A percentile compares a stretch with the other conserved stretches of the same genome.
These are phyloP conservation scores for Sciurus niger DNA, from an alignment of 2,113 vertebrate genomes.

Conservation along the genomic window DNA sequence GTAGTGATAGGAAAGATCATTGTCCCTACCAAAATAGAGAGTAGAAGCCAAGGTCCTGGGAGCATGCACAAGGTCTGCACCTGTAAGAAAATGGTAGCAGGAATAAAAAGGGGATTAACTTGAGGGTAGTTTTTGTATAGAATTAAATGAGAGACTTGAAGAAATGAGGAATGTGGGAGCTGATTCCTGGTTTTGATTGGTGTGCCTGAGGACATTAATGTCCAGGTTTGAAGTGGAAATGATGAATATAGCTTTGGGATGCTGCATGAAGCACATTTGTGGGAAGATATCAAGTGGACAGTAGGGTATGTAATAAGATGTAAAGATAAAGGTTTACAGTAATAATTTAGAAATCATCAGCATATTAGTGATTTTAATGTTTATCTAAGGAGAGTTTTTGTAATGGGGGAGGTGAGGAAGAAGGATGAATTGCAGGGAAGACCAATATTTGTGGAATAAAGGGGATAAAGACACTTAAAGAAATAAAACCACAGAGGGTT, in stretches of 20 bases:
- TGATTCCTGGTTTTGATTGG: background rate
- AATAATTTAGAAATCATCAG: background rate
- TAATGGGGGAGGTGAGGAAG: background rate
- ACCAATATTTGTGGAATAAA: background rate
- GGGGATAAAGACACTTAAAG: background rate
- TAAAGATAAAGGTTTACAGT: background rate
- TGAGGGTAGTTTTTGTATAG: background rate
- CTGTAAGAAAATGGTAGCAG: background rate
- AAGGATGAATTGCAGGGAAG: background rate
- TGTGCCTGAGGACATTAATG: background rate
- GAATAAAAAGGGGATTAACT: background rate
- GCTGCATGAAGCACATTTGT: background rate
- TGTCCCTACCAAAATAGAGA: background rate
- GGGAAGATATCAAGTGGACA: background rate
- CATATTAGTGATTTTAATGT: background rate
- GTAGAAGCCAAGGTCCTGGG: background rate
- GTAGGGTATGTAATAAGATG: background rate
- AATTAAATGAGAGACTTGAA: background rate
- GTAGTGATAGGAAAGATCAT: background rate
- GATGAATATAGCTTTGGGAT: background rate
- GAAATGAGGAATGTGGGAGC: background rate
- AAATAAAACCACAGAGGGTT: constrained; percentile 4
- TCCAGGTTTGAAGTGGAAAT: background rate
- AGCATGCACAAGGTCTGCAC: background rate
- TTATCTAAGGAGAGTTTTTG: background rate